Conservation (phyloP, 1,140 invertebrate genomes). For the Drosophila pandora region DNA sequence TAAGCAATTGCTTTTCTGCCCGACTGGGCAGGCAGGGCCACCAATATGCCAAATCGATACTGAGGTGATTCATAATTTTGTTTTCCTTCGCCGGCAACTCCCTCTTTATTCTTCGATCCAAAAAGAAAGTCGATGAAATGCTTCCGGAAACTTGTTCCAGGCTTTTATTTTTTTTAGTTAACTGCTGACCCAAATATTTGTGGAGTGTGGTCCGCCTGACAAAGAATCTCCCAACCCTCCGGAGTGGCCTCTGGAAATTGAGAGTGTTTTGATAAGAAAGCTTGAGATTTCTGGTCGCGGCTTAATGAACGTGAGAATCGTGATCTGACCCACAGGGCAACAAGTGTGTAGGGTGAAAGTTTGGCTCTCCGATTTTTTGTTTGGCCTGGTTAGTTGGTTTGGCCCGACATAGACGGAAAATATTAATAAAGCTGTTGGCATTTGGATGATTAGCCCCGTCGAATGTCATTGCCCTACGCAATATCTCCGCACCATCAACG, state of each 20-base stretch:
- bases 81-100: conserved; percentile 23
- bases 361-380: conserved; percentile 12
- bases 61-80: conserved; percentile 62
- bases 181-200: conserved; percentile 71
- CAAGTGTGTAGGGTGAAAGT: conserved; percentile 62
- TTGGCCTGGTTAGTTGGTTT: conserved; percentile 7
- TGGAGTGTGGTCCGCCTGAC: conserved; percentile 42
- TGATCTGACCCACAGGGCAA: conserved; percentile 25
- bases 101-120: conserved; percentile 29
- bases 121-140: conserved; percentile 74
- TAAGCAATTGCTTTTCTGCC: conserved; percentile 67
- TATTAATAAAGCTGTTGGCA: conserved; percentile 60
- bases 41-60: conserved; percentile 43
- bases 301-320: conserved; percentile 77
- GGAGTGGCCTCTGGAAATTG: conserved; percentile 45
- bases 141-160: conserved; percentile 65
- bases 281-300: conserved; percentile 7
- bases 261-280: conserved; percentile 72
- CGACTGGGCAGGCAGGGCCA: conserved; percentile 48
- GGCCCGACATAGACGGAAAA: conserved; percentile 13
- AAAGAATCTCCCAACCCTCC: conserved; percentile 31
- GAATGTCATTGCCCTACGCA: conserved; percentile 75
- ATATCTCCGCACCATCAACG: conserved; percentile 65
- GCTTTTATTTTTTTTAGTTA: conserved; percentile 54
- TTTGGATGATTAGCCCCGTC: conserved; percentile 10